Evolutionary conservation across 2,888 invertebrate genomes (phyloP), one percentile per base, ranked within the genome.

Genomic region (Capitulum mitella): DNA sequence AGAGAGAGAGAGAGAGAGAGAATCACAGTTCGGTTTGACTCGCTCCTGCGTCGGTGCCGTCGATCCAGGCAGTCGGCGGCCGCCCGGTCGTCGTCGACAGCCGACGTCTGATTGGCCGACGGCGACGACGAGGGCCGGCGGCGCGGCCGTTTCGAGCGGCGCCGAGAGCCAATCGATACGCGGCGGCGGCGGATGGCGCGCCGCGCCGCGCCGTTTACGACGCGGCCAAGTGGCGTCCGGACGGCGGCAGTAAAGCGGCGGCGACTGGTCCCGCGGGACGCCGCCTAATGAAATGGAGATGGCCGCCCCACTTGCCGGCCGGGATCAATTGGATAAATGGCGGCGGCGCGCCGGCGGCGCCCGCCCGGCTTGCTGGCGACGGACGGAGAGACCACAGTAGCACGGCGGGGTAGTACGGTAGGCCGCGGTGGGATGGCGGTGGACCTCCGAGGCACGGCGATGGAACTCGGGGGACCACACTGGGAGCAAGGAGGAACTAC

Each of bases 211-310:
- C 29, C 58, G 58, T 58, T 58, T 58, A 58, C 58, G 58, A 58
- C 58, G 58, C 58, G 16, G 54, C 54, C 54, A 22, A 6, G 54
- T 22, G 54, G n/a, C 58, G 58, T n/a, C n/a, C 58, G 58, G 29
- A 5, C 58, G 58, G 29, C 58, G 58, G 58, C 58, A 43, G 10
- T 26, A 6, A 51, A 26, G 43, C 5, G 29, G 58, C 58, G 58
- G 54, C 54, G 54, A 54, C 26, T 26, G 58, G n/a, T 29, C 58
- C 58, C 58, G n/a, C 22, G 58, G 29, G 58, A 29, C 43, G 29
- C n/a, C n/a, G 58, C 58, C 58, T 58, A 58, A 58, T 58, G 58
- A 58, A 58, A 58, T 58, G 58, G 58, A 58, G 58, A 58, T 58
- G n/a, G 58, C 6, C 58, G 58, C n/a, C 26, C n/a, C 58, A 58